Percentiles rank a stretch among this genome's conserved stretches.
Conservation (phyloP, 2,888 invertebrate genomes). For the Graphium colonna region DNA sequence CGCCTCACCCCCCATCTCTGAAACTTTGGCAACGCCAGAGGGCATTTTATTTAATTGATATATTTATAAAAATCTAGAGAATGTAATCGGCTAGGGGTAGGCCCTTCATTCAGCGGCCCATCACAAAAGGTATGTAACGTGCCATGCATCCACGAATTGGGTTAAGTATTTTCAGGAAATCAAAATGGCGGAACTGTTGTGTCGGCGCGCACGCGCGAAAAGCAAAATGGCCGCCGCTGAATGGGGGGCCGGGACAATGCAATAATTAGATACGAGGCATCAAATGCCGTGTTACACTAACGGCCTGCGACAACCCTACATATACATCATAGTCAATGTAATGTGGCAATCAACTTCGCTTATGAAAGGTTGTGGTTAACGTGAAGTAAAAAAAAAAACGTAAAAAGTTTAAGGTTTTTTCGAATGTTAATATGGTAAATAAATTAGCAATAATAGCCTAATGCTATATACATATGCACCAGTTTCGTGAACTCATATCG, state of each 20-base stretch:
- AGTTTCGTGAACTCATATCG: slow-evolving; percentile 71
- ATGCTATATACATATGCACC: slow-evolving; percentile 53
- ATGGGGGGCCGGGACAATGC: slow-evolving; percentile 50
- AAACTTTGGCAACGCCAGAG: too few species aligned
- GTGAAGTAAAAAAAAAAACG: slow-evolving; percentile 61
- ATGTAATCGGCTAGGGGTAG: slow-evolving; percentile 53
- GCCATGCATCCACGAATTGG: slow-evolving; percentile 44
- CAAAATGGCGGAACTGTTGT: slow-evolving; percentile 62
- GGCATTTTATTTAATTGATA: slow-evolving; percentile 55
- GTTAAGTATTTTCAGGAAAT: slow-evolving; percentile 67
- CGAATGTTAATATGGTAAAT: slow-evolving; percentile 62
- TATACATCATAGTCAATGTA: slow-evolving; percentile 75
- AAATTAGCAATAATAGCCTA: slow-evolving; percentile 77
- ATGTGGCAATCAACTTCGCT: slow-evolving; percentile 76
- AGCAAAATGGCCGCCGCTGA: slow-evolving; percentile 56
- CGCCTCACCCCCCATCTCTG: too few species aligned
- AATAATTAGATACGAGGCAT: slow-evolving; percentile 65
- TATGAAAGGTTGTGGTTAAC: slow-evolving; percentile 80
- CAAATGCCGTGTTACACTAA: slow-evolving; percentile 45
- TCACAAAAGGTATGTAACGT: slow-evolving; percentile 25
- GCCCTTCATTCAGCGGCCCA: slow-evolving; percentile 59
- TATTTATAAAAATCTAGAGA: slow-evolving; percentile 48
- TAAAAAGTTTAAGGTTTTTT: slow-evolving; percentile 41
- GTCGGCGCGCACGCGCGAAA: slow-evolving; percentile 54
- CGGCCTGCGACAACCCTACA: slow-evolving; percentile 54